Evolutionary conservation across 2,888 invertebrate species (phyloP).

Genomic region (Strigamia transsilvanica): DNA sequence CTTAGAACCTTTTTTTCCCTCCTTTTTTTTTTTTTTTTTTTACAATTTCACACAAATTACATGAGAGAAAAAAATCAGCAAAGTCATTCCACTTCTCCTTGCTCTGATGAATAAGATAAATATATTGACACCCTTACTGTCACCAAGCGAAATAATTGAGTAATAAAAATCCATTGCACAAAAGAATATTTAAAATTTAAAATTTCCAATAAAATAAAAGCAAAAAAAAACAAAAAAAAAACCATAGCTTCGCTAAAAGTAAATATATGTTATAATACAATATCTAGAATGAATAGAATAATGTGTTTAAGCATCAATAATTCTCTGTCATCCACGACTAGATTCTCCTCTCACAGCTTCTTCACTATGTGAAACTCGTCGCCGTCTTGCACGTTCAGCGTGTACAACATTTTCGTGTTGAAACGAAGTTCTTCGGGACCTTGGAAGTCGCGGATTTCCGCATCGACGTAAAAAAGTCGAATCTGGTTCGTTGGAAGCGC

Average conservation of each 20-base stretch:
- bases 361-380: slow-evolving; percentile 87
- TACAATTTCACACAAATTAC: neutral
- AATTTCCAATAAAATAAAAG: no score
- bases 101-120: neutral
- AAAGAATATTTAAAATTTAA: no score
- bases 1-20: neutral
- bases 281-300: neutral
- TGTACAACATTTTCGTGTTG: slow-evolving; percentile 87
- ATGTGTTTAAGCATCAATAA: neutral
- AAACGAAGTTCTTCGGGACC: slow-evolving; percentile 90
- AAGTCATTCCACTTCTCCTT: neutral
- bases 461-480: slow-evolving; percentile 85
- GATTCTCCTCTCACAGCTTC: slow-evolving; percentile 53
- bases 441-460: slow-evolving; percentile 67
- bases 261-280: no score
- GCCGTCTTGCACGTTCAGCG: slow-evolving; percentile 87
- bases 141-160: neutral
- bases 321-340: neutral
- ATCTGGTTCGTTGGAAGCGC: slow-evolving; percentile 54
- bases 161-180: neutral
- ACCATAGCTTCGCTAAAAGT: no score
- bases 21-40: neutral
- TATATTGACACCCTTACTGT: neutral
- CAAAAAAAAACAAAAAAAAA: no score
- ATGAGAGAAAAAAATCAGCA: neutral